A percentile compares a stretch with the other conserved stretches of the same genome.
phyloP scores from a whole-genome alignment of 2,888 invertebrate species.

The Zaprionus lineosus region DNA sequence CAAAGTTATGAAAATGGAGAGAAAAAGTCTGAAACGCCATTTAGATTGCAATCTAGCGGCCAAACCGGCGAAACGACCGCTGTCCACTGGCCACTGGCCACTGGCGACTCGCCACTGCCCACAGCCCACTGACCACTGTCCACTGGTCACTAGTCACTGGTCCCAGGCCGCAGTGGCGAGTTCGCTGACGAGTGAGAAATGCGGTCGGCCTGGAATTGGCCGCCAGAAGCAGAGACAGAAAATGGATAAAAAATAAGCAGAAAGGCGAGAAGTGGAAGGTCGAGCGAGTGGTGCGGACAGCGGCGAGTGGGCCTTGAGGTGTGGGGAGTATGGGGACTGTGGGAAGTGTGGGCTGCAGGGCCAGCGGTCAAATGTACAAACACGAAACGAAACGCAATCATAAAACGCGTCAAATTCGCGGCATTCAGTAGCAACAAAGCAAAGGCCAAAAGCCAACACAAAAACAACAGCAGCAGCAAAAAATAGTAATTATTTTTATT shows the following conservation, averaged over 20 bases:
- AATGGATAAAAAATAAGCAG: background rate
- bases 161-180: conserved; percentile 17
- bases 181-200: conserved; percentile 62
- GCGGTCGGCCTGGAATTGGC: conserved; percentile 66
- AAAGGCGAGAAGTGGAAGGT: background rate
- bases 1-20: conserved; percentile 64
- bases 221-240: conserved; percentile 24
- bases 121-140: conserved; percentile 19
- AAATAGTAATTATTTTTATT: conserved; percentile 72
- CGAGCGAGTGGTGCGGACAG: no score
- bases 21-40: conserved; percentile 49
- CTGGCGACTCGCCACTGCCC: conserved; percentile 4
- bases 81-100: conserved; percentile 24
- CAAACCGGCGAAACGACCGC: conserved; percentile 52
- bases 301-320: no score
- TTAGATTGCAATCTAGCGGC: conserved; percentile 68
- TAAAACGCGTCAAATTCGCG: conserved; percentile 68
- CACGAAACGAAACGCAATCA: conserved; percentile 63
- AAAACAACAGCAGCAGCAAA: conserved; percentile 35
- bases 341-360: background rate
- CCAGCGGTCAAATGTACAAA: conserved; percentile 46
- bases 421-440: conserved; percentile 61
- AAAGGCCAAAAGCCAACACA: conserved; percentile 16
- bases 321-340: conserved; percentile 2
- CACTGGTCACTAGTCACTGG: conserved; percentile 17